phyloP scores from a whole-genome alignment of 1,140 invertebrate species.

The Pentalonia nigronervosa region DNA sequence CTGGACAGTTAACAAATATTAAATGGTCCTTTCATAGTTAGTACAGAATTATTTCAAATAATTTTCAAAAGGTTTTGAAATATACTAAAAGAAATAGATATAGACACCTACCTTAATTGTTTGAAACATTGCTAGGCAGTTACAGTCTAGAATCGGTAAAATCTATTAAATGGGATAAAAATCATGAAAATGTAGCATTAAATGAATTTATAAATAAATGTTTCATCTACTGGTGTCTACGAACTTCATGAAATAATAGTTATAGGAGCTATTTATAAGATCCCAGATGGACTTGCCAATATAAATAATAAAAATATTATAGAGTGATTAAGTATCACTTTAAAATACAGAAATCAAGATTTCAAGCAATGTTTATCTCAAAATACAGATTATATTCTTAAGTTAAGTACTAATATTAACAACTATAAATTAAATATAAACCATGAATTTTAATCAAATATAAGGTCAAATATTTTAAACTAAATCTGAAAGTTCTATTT shows the following conservation, averaged over 20 bases:
- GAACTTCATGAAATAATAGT: not conserved
- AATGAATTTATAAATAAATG: not conserved
- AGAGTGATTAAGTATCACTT: not conserved
- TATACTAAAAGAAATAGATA: too few relatives aligned
- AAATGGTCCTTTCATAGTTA: too few relatives aligned
- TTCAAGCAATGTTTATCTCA: not conserved
- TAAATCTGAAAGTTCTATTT: not conserved
- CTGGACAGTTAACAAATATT: too few relatives aligned
- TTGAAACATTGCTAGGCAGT: too few relatives aligned
- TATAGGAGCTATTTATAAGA: not conserved
- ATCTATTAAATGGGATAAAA: too few relatives aligned
- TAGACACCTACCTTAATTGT: too few relatives aligned
- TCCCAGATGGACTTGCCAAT: not conserved
- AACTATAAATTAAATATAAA: constrained; percentile 9
- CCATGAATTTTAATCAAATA: not conserved
- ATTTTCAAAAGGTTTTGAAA: too few relatives aligned
- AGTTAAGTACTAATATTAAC: not conserved
- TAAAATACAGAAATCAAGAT: not conserved
- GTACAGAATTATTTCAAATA: too few relatives aligned
- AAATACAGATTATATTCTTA: not conserved
- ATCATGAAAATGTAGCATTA: too few relatives aligned
- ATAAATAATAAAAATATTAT: constrained; percentile 9
- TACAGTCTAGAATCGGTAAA: too few relatives aligned
- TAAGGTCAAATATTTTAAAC: not conserved
- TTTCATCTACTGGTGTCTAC: not conserved